Evolutionary conservation across 2,113 vertebrate species (phyloP).

Genomic region (Baryphthengus martii): DNA sequence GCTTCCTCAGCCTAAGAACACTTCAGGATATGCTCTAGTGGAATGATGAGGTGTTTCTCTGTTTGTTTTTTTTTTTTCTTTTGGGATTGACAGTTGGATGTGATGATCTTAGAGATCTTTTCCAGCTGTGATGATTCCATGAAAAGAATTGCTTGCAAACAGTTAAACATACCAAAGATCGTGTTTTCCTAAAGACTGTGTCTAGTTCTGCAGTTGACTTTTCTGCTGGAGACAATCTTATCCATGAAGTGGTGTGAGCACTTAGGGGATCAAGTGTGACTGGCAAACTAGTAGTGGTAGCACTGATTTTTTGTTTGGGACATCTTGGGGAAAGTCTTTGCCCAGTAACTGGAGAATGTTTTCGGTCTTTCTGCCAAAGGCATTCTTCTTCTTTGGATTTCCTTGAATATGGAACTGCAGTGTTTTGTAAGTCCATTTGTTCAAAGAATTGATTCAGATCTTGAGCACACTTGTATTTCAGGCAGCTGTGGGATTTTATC

Average conservation of each 20-base stretch:
- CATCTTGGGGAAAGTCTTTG: background rate
- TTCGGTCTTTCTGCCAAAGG: background rate
- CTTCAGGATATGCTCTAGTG: too few species aligned
- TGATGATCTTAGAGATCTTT: too few species aligned
- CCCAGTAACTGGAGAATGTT: background rate
- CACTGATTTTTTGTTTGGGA: background rate
- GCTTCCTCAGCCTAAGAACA: background rate
- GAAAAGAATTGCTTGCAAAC: background rate
- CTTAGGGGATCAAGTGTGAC: background rate
- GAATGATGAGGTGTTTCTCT: too few species aligned
- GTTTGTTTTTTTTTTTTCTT: too few species aligned
- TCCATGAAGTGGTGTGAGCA: background rate
- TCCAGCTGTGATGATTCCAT: too few species aligned
- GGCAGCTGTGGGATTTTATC: background rate
- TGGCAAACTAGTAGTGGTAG: background rate
- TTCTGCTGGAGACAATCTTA: background rate
- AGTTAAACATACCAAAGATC: background rate
- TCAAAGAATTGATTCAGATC: background rate
- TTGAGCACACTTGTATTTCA: background rate
- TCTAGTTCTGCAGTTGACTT: background rate
- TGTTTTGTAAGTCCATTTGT: background rate
- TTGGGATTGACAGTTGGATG: too few species aligned
- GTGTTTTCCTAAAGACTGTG: background rate
- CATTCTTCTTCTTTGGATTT: background rate
- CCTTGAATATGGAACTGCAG: background rate